phyloP scores from a whole-genome alignment of 2,888 invertebrate genomes.

The Melinaea marsaeus region DNA sequence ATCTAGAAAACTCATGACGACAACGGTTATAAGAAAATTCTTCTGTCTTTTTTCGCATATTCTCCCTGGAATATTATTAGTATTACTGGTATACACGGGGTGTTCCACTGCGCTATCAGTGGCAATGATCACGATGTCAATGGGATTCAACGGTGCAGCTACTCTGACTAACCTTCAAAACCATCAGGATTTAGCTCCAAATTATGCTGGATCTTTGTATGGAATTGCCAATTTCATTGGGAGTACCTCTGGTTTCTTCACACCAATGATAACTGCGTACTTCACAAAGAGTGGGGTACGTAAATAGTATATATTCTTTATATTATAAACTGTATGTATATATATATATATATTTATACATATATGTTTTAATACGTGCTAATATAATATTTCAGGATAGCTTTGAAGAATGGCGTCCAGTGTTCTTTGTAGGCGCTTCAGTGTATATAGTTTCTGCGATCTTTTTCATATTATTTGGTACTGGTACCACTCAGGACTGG shows the following conservation, averaged over 20 bases:
- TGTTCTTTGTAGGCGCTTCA: conserved; percentile 84
- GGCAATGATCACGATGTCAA: conserved; percentile 80
- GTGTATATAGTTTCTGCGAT: conserved; percentile 84
- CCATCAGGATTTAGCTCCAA: conserved; percentile 86
- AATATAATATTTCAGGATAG: conserved; percentile 78
- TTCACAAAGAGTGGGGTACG: conserved; percentile 77
- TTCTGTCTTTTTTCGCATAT: conserved; percentile 81
- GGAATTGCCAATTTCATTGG: conserved; percentile 88
- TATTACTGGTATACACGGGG: conserved; percentile 78
- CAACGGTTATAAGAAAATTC: conserved; percentile 77
- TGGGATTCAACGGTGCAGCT: conserved; percentile 82
- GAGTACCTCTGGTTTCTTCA: conserved; percentile 84
- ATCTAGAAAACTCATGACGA: conserved; percentile 59
- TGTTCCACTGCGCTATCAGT: conserved; percentile 80
- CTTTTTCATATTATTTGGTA: conserved; percentile 83
- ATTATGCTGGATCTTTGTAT: conserved; percentile 86
- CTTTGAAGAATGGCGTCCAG: conserved; percentile 83
- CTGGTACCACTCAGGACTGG: conserved; percentile 84
- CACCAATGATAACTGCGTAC: conserved; percentile 84
- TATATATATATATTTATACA: not conserved
- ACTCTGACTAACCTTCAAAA: conserved; percentile 80
- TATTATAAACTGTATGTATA: not conserved
- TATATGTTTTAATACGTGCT: not conserved
- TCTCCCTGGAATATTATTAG: conserved; percentile 72
- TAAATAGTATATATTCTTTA: conserved; percentile 12